Conservation (phyloP, 2,113 vertebrate genomes). For the Rhinolophus ferrumequinum region DNA sequence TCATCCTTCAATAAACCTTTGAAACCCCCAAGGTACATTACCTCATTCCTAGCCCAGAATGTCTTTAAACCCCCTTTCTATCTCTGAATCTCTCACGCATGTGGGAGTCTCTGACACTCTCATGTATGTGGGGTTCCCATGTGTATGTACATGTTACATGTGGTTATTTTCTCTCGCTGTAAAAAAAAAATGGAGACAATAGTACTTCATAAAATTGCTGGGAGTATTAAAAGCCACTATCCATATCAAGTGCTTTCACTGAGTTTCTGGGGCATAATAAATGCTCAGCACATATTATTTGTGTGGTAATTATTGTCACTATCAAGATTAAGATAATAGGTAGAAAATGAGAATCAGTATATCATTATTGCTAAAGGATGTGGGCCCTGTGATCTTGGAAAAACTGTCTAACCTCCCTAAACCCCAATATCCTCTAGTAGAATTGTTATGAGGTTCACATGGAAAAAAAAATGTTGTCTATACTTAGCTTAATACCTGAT, state of each 20-base stretch:
- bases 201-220: not conserved
- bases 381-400: not conserved
- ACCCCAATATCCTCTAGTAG: not conserved
- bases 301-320: not conserved
- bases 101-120: no score
- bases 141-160: no score
- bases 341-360: not conserved
- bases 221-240: not conserved
- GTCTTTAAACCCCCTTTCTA: no score
- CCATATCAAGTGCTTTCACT: not conserved
- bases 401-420: not conserved
- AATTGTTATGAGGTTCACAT: not conserved
- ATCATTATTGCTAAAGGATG: not conserved
- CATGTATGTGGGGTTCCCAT: no score
- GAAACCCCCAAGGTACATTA: no score
- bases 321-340: not conserved
- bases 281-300: not conserved
- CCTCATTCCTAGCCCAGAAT: no score
- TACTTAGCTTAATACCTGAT: not conserved
- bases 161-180: no score
- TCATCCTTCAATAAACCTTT: no score
- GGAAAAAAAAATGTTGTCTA: not conserved
- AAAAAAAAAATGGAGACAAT: not conserved
- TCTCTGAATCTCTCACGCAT: no score
- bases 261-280: constrained; percentile 24